phyloP scores from a whole-genome alignment of 1,140 invertebrate species.

The Wasmannia auropunctata region DNA sequence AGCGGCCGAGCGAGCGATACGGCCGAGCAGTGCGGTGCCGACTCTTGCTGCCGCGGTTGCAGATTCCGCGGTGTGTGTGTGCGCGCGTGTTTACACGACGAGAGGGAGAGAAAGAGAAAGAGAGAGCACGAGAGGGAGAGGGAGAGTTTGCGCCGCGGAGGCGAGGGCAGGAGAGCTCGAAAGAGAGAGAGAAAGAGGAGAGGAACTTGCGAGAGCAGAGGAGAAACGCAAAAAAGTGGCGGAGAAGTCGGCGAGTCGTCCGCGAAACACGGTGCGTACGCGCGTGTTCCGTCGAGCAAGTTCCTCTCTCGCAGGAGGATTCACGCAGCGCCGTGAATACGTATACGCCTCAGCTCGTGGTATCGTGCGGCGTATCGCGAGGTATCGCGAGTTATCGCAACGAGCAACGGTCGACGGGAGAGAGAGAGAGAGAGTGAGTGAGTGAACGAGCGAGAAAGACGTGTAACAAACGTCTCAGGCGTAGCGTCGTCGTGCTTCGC shows the following conservation, averaged over 20 bases:
- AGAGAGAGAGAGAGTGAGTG: too few relatives aligned
- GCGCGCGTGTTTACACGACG: constrained; percentile 70
- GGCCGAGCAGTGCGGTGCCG: constrained; percentile 71
- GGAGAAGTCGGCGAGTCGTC: not conserved
- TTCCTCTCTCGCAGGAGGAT: not conserved
- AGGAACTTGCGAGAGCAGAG: constrained; percentile 14
- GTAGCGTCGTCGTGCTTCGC: constrained; percentile 5
- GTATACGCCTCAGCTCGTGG: not conserved
- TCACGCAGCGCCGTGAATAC: constrained; percentile 29
- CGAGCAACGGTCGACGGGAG: constrained; percentile 1
- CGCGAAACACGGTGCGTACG: constrained; percentile 22
- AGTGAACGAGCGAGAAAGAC: not conserved
- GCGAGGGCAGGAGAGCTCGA: constrained; percentile 38
- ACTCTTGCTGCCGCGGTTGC: constrained; percentile 72
- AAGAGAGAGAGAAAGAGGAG: constrained; percentile 22
- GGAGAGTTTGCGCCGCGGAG: constrained; percentile 11
- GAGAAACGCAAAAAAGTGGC: not conserved
- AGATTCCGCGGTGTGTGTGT: constrained; percentile 56
- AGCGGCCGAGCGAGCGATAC: constrained; percentile 69
- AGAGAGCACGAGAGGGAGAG: constrained; percentile 28
- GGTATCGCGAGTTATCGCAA: constrained; percentile 50
- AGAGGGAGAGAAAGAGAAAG: constrained; percentile 29
- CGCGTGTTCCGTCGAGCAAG: constrained; percentile 1
- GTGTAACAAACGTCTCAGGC: not conserved
- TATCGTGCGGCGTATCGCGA: constrained; percentile 10